These are phyloP conservation scores for Azorinus chamasolen DNA, from an alignment of 2,888 invertebrate species.

Conservation along the genomic window DNA sequence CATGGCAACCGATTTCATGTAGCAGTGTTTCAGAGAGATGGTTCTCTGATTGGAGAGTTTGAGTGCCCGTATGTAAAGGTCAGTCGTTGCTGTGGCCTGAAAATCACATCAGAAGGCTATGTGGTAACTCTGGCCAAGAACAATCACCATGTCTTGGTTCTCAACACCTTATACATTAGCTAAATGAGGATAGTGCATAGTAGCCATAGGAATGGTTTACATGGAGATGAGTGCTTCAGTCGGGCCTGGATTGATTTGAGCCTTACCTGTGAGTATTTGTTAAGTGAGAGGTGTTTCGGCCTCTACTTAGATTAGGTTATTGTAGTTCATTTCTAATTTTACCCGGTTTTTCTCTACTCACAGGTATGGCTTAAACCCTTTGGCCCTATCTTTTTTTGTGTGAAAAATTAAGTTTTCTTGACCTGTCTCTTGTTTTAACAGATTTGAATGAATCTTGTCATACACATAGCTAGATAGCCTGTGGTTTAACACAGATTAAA, in stretches of 20 bases:
- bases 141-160: constrained; percentile 98
- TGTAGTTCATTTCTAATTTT: no score
- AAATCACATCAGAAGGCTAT: constrained; percentile 98
- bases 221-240: constrained; percentile 8
- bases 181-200: constrained; percentile 43
- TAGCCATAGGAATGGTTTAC: neutral
- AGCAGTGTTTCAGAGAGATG: constrained; percentile 96
- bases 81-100: constrained; percentile 98
- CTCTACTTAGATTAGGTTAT: no score
- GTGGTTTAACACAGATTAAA: neutral
- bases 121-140: constrained; percentile 97
- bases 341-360: no score
- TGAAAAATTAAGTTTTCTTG: constrained; percentile 16
- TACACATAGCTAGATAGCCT: no score
- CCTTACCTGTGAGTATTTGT: no score
- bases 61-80: constrained; percentile 99
- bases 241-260: no score
- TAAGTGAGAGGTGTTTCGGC: no score
- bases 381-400: constrained; percentile 5
- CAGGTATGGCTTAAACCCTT: no score
- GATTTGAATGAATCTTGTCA: no score
- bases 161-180: constrained; percentile 87
- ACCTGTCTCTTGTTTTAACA: constrained; percentile 7
- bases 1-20: constrained; percentile 99
- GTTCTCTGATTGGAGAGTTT: constrained; percentile 91